phyloP scores from a whole-genome alignment of 2,113 vertebrate genomes.

The Coracopsis vasa region DNA sequence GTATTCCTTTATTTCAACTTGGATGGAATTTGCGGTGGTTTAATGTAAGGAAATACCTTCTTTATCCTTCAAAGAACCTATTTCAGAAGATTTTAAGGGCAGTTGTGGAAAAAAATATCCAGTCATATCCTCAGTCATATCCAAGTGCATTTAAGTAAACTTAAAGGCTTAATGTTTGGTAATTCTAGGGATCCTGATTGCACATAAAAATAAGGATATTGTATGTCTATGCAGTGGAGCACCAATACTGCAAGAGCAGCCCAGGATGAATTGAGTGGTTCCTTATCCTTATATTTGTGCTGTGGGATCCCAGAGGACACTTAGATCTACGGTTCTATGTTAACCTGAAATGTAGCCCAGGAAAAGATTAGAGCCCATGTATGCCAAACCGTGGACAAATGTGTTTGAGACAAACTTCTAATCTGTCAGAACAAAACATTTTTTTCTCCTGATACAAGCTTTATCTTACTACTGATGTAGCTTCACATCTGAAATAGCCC shows the following conservation, averaged over 20 bases:
- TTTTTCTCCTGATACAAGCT: not conserved
- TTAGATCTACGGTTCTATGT: not conserved
- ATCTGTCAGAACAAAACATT: not conserved
- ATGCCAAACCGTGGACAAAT: not conserved
- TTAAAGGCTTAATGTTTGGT: not conserved
- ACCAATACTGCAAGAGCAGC: not conserved
- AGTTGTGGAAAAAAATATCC: not conserved
- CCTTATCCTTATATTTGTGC: not conserved
- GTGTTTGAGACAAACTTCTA: not conserved
- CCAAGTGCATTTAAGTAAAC: not conserved
- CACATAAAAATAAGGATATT: not conserved
- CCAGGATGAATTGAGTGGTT: not conserved
- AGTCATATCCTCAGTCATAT: not conserved
- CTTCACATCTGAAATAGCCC: not conserved
- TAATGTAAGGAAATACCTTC: not conserved
- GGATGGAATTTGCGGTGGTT: not conserved
- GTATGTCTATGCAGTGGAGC: not conserved
- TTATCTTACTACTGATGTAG: not conserved
- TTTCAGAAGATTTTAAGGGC: not conserved
- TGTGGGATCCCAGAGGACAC: not conserved
- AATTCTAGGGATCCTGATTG: not conserved
- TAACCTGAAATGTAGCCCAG: not conserved
- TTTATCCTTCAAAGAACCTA: not conserved
- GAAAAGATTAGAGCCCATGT: not conserved
- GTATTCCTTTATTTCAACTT: not conserved